Conservation (phyloP, 2,888 invertebrate species). For the Trissonchulus sp. region DNA sequence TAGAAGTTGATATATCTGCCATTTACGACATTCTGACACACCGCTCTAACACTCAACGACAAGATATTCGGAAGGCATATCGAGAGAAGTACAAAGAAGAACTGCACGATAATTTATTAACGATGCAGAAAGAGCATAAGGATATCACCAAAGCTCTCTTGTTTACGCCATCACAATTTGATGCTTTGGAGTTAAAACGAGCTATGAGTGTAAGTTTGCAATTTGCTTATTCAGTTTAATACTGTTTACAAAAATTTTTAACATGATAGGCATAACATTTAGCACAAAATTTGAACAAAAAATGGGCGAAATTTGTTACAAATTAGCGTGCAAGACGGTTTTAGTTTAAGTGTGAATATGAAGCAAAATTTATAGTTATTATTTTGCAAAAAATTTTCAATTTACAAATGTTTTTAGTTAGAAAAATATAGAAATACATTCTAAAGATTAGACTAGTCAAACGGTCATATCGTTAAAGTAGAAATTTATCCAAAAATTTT, state of each 20-base stretch:
- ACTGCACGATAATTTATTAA: neutral
- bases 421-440: too few species aligned
- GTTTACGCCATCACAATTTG: conserved; percentile 53
- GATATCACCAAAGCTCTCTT: conserved; percentile 45
- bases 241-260: conserved; percentile 6
- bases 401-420: too few species aligned
- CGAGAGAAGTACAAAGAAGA: neutral
- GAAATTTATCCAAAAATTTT: too few species aligned
- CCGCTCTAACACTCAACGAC: conserved; percentile 75
- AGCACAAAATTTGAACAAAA: too few species aligned
- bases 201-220: conserved; percentile 24
- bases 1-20: conserved; percentile 37
- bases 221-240: conserved; percentile 10
- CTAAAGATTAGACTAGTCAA: too few species aligned
- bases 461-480: too few species aligned
- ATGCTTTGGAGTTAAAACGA: conserved; percentile 50
- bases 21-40: conserved; percentile 62
- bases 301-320: too few species aligned
- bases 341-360: too few species aligned
- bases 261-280: conserved; percentile 10
- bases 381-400: too few species aligned
- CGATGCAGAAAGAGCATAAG: conserved; percentile 25
- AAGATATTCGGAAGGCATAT: conserved; percentile 67
- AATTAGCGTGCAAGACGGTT: too few species aligned
- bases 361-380: too few species aligned